A percentile compares a stretch with the other conserved stretches of the same genome.
These are phyloP conservation scores for Tetanocera ferruginea DNA, from an alignment of 2,888 invertebrate species.

Conservation along the genomic window DNA sequence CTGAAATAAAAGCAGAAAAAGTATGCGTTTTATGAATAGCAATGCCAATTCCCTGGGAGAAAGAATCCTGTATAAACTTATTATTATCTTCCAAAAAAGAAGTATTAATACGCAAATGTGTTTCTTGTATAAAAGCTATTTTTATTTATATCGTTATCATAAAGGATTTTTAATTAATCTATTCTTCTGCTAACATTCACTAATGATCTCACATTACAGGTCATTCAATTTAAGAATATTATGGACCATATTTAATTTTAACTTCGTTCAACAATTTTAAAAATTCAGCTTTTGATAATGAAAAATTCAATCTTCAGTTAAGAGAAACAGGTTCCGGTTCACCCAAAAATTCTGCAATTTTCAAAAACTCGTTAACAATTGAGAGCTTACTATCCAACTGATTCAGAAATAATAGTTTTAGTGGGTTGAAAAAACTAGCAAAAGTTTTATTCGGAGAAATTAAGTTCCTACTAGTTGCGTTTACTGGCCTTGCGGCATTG, in stretches of 20 bases:
- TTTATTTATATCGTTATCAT: not conserved
- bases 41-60: not conserved
- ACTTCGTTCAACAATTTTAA: not conserved
- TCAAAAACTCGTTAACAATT: constrained; percentile 8
- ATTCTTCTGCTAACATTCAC: constrained; percentile 4
- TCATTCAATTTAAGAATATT: not conserved
- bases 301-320: constrained; percentile 8
- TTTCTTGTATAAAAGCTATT: constrained; percentile 29
- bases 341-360: not conserved
- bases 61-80: not conserved
- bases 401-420: not conserved
- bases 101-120: not conserved
- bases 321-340: not conserved
- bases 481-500: no score
- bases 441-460: not conserved
- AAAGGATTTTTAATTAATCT: not conserved
- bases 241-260: not conserved
- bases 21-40: not conserved
- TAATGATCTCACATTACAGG: constrained; percentile 33
- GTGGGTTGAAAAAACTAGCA: not conserved
- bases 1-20: not conserved
- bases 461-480: not conserved
- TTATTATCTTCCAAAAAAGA: constrained; percentile 11
- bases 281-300: constrained; percentile 9
- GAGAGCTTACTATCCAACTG: not conserved